Conservation (phyloP, 2,797 vertebrate species). For the Ibycter americanus region DNA sequence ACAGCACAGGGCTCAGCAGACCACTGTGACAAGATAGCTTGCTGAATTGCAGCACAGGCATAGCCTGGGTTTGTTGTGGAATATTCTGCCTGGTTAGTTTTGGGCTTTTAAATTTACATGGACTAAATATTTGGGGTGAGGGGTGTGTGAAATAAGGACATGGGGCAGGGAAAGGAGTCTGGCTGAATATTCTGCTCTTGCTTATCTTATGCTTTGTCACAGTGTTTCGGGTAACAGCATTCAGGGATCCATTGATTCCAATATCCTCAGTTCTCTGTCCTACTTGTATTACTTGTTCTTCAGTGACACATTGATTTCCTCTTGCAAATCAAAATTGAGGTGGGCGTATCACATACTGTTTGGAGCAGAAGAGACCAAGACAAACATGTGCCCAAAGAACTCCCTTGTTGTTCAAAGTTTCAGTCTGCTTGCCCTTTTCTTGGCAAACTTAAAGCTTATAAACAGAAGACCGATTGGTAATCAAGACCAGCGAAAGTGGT, state of each 20-base stretch:
- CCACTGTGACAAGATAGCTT: neutral
- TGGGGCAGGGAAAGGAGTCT: neutral
- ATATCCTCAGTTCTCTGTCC: neutral
- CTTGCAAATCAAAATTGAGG: neutral
- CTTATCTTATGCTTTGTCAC: neutral
- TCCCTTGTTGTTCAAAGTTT: neutral
- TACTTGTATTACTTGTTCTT: neutral
- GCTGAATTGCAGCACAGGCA: accelerated
- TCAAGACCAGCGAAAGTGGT: neutral
- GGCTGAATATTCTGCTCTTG: neutral
- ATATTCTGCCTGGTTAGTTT: neutral
- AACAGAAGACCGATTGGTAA: neutral
- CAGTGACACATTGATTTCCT: neutral
- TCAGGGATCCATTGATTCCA: neutral
- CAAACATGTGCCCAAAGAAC: accelerated
- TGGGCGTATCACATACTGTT: neutral
- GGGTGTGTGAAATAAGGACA: accelerated
- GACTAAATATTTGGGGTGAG: accelerated
- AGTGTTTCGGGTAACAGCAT: neutral
- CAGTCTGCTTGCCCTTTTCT: neutral
- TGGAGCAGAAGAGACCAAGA: neutral
- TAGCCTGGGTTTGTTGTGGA: neutral
- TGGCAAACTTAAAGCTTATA: neutral
- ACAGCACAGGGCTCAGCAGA: neutral
- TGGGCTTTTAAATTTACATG: neutral